Conservation (phyloP, 2,797 vertebrate genomes). For the Sebastiscus albofasciatus region DNA sequence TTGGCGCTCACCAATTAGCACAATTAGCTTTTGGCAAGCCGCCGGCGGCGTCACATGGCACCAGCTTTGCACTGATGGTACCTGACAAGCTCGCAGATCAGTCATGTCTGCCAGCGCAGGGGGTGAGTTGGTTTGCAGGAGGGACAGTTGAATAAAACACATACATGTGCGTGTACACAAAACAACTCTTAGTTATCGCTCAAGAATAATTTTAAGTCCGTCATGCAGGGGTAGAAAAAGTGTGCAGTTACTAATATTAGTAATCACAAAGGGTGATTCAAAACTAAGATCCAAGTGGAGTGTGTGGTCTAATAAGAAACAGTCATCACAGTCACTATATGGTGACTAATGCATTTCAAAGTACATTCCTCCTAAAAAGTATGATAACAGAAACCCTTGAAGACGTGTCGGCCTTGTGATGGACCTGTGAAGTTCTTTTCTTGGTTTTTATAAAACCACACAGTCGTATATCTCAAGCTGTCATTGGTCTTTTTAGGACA, state of each 20-base stretch:
- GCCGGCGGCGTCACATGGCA: slow-evolving; percentile 85
- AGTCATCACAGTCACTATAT: not conserved
- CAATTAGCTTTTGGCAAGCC: slow-evolving; percentile 88
- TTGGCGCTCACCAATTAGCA: slow-evolving; percentile 89
- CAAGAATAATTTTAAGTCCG: not conserved
- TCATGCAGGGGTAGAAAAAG: not conserved
- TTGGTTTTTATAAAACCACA: slow-evolving; percentile 24
- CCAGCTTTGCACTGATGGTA: slow-evolving; percentile 84
- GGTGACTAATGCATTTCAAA: not conserved
- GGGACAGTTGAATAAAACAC: slow-evolving; percentile 1
- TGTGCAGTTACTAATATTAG: not conserved
- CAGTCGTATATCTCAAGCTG: slow-evolving; percentile 30
- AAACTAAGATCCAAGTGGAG: not conserved
- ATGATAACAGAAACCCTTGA: slow-evolving; percentile 9
- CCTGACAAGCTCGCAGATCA: slow-evolving; percentile 83
- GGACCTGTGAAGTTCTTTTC: slow-evolving; percentile 3
- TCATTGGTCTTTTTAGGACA: slow-evolving; percentile 34
- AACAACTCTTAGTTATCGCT: not conserved
- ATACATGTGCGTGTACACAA: not conserved
- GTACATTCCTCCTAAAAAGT: not conserved
- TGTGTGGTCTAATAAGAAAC: slow-evolving; percentile 1
- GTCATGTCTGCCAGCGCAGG: slow-evolving; percentile 70
- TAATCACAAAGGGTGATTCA: not conserved
- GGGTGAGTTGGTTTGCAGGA: slow-evolving; percentile 41
- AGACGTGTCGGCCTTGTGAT: not conserved